Base-by-base conservation (phyloP, 1,140 invertebrate species). In the Belonocnema kinseyi region DNA sequence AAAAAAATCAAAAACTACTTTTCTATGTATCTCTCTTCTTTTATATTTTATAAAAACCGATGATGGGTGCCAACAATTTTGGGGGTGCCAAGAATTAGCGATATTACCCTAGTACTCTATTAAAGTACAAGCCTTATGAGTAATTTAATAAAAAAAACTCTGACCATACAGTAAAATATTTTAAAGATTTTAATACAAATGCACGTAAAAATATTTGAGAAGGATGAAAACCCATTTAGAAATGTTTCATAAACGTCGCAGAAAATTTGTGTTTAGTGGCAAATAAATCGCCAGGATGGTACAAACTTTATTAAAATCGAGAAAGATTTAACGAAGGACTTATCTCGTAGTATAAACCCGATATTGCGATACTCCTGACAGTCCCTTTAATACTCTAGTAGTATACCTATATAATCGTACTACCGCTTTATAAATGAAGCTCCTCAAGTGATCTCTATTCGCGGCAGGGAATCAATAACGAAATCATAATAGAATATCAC, bases 381-480 rank as follows among this genome's bases (percentile, higher is more conserved):
- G 61, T 8, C 61, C n/a, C 61, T 66, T 66, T 66, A 66, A 66
- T 66, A 66, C 61, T 13, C 16, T 33, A 33, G 10, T 66, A 66
- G 2, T 66, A 66, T 66, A n/a, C 53, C 6, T 54, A 5, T 54
- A 54, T 17, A 40, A 40, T 66, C 14, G 16, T 33, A 61, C 58
- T 33, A 21, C 58, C 26, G n/a, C 61, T 66, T 66, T 46, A 66
- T 40, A 66, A 66, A 66, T 40, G 61, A 66, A 66, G 61, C 61
- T 66, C 61, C 61, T 66, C 61, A 66, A 66, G 61, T 46, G 61
- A 66, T 66, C 61, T 66, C 61, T n/a, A 66, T 66, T 66, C 61
- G 61, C 46, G 61, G 61, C 61, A 66, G 33, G 61, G 61, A 66
- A 66, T 66, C 61, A 66, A 66, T 66, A 66, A 66, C 61, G 61